Conservation (phyloP, 2,888 invertebrate species). For the Belgica antarctica region DNA sequence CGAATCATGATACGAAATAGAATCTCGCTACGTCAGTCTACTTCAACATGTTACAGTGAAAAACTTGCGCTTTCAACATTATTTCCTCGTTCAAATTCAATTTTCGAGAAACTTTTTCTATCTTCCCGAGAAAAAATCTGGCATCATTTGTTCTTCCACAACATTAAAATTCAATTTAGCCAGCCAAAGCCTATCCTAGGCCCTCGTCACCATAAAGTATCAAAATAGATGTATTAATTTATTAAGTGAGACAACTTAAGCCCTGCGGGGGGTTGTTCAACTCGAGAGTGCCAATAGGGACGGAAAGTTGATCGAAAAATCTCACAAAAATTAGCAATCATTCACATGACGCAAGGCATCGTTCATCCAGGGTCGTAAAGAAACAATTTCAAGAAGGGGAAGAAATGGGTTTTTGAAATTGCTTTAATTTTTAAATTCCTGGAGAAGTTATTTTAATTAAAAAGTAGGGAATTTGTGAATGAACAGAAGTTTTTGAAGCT, state of each 20-base stretch:
- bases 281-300: background rate
- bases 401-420: background rate
- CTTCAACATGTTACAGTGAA: background rate
- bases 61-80: background rate
- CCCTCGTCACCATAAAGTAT: conserved; percentile 33
- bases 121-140: background rate
- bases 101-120: no score
- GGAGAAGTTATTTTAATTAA: background rate
- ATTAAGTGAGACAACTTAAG: conserved; percentile 48
- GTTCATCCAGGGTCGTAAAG: no score
- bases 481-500: background rate
- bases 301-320: conserved; percentile 46
- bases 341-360: conserved; percentile 45
- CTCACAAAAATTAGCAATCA: conserved; percentile 50
- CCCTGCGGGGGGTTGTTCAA: conserved; percentile 42
- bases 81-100: background rate
- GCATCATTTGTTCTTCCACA: conserved; percentile 30
- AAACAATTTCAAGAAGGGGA: background rate
- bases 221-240: conserved; percentile 43
- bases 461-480: background rate
- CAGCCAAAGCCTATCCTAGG: conserved; percentile 18
- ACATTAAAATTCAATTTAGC: conserved; percentile 42
- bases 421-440: conserved; percentile 6
- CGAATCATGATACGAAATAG: background rate
- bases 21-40: background rate